These are phyloP conservation scores for Barypeithes pellucidus DNA, from an alignment of 2,888 invertebrate genomes.

Conservation along the genomic window DNA sequence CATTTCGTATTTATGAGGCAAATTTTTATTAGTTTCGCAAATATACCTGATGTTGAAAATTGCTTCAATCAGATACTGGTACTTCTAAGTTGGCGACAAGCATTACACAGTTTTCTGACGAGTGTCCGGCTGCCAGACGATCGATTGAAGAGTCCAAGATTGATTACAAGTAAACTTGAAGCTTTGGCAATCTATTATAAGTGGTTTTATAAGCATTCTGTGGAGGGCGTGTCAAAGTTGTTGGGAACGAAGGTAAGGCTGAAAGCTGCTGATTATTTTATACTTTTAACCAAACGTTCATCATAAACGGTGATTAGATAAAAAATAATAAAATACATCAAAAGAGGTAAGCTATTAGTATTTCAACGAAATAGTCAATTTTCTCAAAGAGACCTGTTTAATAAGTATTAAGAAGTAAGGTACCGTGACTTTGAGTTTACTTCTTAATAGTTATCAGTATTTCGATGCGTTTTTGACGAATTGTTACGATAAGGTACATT, in stretches of 20 bases:
- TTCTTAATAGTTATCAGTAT: too few species aligned
- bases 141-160: conserved; percentile 19
- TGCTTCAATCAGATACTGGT: conserved; percentile 36
- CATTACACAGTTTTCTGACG: conserved; percentile 47
- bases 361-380: too few species aligned
- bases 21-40: conserved; percentile 17
- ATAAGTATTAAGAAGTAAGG: too few species aligned
- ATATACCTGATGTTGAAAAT: not conserved
- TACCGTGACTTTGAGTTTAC: too few species aligned
- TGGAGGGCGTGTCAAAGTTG: conserved; percentile 63
- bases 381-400: too few species aligned
- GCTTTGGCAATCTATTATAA: conserved; percentile 79
- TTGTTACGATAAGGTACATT: too few species aligned
- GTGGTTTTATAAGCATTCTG: conserved; percentile 81
- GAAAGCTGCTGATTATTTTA: too few species aligned
- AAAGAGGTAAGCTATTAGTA: too few species aligned
- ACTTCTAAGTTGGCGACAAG: conserved; percentile 50
- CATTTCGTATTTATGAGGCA: conserved; percentile 70
- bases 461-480: too few species aligned
- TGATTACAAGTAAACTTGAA: conserved; percentile 38
- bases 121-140: conserved; percentile 35
- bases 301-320: too few species aligned
- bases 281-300: too few species aligned
- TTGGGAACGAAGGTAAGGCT: conserved; percentile 35
- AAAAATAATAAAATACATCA: too few species aligned